A percentile compares a stretch with the other conserved stretches of the same genome.
Conservation (phyloP, 2,797 vertebrate species). For the Sebastes glaucus region DNA sequence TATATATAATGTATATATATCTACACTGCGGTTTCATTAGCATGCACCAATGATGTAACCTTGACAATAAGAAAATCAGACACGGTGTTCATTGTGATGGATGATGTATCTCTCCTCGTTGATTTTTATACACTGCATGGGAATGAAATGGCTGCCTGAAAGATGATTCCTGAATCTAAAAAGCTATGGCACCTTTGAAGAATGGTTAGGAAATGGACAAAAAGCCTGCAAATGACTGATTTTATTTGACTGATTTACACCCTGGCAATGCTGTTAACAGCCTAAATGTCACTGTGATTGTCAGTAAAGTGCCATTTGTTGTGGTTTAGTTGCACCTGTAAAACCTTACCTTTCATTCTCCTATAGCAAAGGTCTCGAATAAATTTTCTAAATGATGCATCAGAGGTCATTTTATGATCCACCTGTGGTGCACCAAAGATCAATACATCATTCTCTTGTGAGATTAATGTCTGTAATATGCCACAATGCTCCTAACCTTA, state of each 20-base stretch:
- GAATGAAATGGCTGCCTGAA: neutral
- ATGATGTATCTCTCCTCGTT: neutral
- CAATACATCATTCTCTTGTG: conserved; percentile 74
- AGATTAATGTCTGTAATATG: conserved; percentile 66
- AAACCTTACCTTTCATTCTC: neutral
- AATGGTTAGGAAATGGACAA: neutral
- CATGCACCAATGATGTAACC: neutral
- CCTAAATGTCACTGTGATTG: conserved; percentile 12
- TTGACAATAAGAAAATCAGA: neutral
- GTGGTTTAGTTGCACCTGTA: neutral
- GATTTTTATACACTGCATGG: neutral
- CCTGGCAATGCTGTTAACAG: neutral
- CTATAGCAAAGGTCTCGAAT: neutral
- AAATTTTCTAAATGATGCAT: conserved; percentile 51
- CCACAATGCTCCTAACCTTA: conserved; percentile 29
- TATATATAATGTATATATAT: neutral
- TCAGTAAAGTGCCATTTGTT: neutral
- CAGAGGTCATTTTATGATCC: conserved; percentile 54
- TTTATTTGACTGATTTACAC: neutral
- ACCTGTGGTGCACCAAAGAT: conserved; percentile 56
- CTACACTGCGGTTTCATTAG: neutral
- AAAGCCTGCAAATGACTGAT: neutral
- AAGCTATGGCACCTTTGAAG: neutral
- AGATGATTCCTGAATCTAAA: neutral
- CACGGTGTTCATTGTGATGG: neutral